A percentile compares a stretch with the other conserved stretches of the same genome.
Conservation (phyloP, 2,797 vertebrate species). For the Onychomys leucogaster region DNA sequence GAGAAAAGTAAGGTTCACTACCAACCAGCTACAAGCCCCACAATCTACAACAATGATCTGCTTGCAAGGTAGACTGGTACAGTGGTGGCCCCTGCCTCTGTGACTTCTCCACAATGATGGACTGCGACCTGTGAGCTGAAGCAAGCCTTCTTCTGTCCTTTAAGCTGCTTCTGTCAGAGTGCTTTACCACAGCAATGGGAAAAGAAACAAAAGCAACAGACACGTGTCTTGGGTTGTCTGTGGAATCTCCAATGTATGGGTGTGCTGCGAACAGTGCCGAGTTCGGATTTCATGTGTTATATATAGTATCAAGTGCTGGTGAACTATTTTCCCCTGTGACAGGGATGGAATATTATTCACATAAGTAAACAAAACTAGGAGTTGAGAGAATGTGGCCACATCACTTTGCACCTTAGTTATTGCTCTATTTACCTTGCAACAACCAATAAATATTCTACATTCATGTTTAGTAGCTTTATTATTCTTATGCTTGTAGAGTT, state of each 20-base stretch:
- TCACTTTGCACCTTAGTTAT: background rate
- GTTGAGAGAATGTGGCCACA: background rate
- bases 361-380: slow-evolving; percentile 42
- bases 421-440: background rate
- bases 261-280: background rate
- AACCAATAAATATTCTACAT: background rate
- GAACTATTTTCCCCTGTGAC: background rate
- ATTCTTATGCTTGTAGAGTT: background rate
- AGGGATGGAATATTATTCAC: background rate
- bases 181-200: background rate
- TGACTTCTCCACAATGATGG: background rate
- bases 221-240: background rate
- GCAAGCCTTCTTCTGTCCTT: background rate
- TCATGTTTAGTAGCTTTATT: slow-evolving; percentile 19
- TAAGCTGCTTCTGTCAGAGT: background rate
- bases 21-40: too few species aligned
- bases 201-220: background rate
- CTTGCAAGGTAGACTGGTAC: background rate
- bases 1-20: background rate
- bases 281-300: background rate
- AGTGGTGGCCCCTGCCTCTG: background rate
- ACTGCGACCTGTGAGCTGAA: background rate
- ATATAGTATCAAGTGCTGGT: background rate
- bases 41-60: background rate
- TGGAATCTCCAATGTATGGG: background rate